A percentile compares a stretch with the other conserved stretches of the same genome.
Conservation (phyloP, 2,888 invertebrate genomes). For the Tetropium fuscum region DNA sequence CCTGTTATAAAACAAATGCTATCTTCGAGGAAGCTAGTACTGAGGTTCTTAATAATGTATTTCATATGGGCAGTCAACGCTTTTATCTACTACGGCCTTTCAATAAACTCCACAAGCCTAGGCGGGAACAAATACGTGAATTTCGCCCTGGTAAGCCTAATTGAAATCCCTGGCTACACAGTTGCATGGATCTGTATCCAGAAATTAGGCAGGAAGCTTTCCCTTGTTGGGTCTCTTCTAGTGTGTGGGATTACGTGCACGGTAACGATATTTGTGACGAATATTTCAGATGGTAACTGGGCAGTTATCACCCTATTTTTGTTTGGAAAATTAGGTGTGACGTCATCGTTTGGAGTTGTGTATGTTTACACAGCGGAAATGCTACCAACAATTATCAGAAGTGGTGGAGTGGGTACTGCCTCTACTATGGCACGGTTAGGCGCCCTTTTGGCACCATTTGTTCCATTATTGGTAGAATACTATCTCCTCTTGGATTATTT, state of each 20-base stretch:
- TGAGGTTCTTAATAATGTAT: constrained; percentile 59
- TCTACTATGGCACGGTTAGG: constrained; percentile 72
- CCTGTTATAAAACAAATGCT: constrained; percentile 65
- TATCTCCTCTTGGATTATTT: no score
- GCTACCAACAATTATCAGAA: constrained; percentile 69
- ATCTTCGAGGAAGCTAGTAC: constrained; percentile 64
- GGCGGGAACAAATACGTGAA: constrained; percentile 78
- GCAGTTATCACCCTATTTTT: constrained; percentile 70
- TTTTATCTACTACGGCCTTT: constrained; percentile 77
- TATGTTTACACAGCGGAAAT: constrained; percentile 74
- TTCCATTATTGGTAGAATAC: constrained; percentile 69
- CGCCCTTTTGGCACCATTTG: constrained; percentile 74
- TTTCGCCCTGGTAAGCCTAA: constrained; percentile 72
- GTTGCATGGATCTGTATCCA: constrained; percentile 69
- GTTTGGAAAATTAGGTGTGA: constrained; percentile 74
- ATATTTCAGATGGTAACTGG: constrained; percentile 59
- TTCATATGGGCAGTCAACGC: constrained; percentile 71
- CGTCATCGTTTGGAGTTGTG: constrained; percentile 73
- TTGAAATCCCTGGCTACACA: constrained; percentile 73
- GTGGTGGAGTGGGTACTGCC: constrained; percentile 72
- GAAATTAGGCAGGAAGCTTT: constrained; percentile 68
- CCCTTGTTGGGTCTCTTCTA: constrained; percentile 68
- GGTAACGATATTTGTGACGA: constrained; percentile 68
- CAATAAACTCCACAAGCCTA: constrained; percentile 74
- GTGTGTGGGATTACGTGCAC: constrained; percentile 66